Evolutionary conservation across 53 echinoderm and acorn worm species (phyloP).

Genomic region (Echinarachnius parma): DNA sequence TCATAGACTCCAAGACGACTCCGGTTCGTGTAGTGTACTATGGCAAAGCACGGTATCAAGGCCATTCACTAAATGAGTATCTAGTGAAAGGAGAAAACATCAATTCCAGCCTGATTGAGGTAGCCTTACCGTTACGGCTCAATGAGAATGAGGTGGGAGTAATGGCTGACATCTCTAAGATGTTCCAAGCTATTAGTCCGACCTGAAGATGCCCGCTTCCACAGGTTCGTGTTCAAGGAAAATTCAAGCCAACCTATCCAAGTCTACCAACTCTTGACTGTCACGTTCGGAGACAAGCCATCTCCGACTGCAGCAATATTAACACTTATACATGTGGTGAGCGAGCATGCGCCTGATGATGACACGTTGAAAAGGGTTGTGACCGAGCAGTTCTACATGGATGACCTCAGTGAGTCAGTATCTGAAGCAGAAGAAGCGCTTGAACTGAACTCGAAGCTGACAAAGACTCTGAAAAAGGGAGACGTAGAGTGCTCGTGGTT

Average conservation of each 20-base stretch:
- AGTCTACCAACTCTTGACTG: constrained; percentile 48
- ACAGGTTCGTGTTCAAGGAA: background rate
- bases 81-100: constrained; percentile 53
- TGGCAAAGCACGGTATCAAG: constrained; percentile 55
- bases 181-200: constrained; percentile 33
- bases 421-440: constrained; percentile 35
- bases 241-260: constrained; percentile 11
- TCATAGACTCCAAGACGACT: constrained; percentile 64
- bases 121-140: constrained; percentile 46
- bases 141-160: constrained; percentile 46
- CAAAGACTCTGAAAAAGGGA: constrained; percentile 48
- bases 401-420: constrained; percentile 53
- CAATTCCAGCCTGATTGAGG: constrained; percentile 40
- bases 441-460: constrained; percentile 42
- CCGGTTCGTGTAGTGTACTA: constrained; percentile 66
- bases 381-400: constrained; percentile 51
- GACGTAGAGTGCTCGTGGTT: no score
- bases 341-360: constrained; percentile 29
- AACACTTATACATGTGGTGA: constrained; percentile 15
- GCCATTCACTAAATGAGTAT: constrained; percentile 53
- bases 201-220: constrained; percentile 35
- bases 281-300: constrained; percentile 43
- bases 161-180: constrained; percentile 35
- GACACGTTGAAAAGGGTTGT: constrained; percentile 15
- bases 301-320: constrained; percentile 37